Percentiles rank a stretch among this genome's conserved stretches.
Evolutionary conservation across 2,113 vertebrate genomes (phyloP).

Genomic region (Odobenus rosmarus): DNA sequence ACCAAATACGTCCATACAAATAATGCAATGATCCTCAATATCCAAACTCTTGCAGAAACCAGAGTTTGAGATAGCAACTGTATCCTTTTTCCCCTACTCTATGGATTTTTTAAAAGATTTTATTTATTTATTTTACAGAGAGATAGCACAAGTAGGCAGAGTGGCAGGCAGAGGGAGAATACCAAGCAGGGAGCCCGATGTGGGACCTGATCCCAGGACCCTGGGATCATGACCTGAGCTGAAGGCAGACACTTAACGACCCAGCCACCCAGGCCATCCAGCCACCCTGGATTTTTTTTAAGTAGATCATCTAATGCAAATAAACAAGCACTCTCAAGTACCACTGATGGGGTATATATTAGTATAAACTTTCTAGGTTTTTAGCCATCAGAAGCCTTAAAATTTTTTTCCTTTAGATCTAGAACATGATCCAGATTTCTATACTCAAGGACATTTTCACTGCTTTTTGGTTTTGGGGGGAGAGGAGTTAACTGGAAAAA

Average conservation of each 20-base stretch:
- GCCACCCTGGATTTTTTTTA: neutral
- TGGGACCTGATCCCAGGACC: too few species aligned
- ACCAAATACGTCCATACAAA: neutral
- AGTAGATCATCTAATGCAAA: neutral
- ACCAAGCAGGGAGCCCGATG: too few species aligned
- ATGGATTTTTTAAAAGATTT: neutral
- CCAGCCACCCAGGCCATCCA: too few species aligned
- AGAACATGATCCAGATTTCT: neutral
- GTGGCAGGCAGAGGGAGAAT: too few species aligned
- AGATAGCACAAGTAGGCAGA: too few species aligned
- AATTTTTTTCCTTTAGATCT: neutral
- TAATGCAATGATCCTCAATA: neutral
- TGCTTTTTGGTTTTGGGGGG: neutral
- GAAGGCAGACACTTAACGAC: too few species aligned
- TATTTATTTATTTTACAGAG: too few species aligned
- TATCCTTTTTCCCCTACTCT: neutral
- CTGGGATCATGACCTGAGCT: too few species aligned
- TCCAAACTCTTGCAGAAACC: neutral
- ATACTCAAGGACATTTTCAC: neutral
- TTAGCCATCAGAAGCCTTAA: neutral
- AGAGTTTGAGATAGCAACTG: neutral
- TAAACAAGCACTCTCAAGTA: neutral
- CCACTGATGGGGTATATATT: neutral
- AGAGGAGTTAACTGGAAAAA: neutral
- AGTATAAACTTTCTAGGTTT: neutral